Evolutionary conservation across 2,797 vertebrate species (phyloP), one percentile per base, ranked within the genome.

Genomic region (Perodicticus potto): DNA sequence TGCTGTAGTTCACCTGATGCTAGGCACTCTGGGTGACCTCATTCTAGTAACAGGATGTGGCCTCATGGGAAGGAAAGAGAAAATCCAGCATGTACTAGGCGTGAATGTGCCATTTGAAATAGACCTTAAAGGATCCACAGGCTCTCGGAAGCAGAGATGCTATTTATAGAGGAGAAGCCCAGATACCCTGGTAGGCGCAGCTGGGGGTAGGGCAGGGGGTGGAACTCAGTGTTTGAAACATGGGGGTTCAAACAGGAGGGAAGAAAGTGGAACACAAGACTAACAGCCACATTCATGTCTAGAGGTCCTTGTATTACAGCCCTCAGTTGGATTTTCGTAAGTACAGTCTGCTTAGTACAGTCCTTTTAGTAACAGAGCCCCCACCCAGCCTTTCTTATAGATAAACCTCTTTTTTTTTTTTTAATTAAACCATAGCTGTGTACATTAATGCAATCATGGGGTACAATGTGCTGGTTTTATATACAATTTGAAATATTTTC

Each of bases 191-290:
- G 12, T 25, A 61, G 45, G 37, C 49, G 9, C 16, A 22, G 34
- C 10, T 86, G 11, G 6, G 67, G 34, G 29, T 1, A 0, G 2
- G 2, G 3, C 12, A 4, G 16, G 34, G 25, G 23, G 10, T 16
- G 13, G 9, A 61, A 49, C 20, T 25, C 45, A 11, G 3, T 10
- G 5, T 59, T 22, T 76, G 61, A 40, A 43, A 49, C 27, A 61
- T 2, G 20, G 9, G 12, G 16, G 27, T 73, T 20, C 20, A 69
- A 82, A 7, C 25, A 73, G 63, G 53, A 73, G n/a, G 19, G 17
- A 63, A 81, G 69, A 22, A 27, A 67, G 45, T 27, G 12, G n/a
- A 53, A 87, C 59, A 20, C 16, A 25, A 70, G 16, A 25, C 5
- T 12, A 23, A n/a, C 7, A 53, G 40, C 9, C 37, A 25, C 13